Percentiles rank a stretch among this genome's conserved stretches.
phyloP scores from a whole-genome alignment of 2,888 invertebrate genomes.

The Ormyrus labotus region DNA sequence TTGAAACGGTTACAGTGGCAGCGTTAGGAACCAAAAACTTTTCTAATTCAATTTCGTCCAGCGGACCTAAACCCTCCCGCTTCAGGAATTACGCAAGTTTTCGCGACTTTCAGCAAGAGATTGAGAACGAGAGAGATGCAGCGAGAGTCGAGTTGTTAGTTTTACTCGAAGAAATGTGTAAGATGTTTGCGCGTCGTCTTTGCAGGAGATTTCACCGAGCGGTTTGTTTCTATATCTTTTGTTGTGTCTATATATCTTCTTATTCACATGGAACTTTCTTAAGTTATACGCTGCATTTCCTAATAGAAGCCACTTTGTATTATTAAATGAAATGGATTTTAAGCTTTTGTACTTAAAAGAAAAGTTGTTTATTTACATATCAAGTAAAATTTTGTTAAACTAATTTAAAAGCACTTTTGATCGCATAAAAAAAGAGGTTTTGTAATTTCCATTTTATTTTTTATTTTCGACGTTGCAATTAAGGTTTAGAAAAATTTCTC shows the following conservation, averaged over 20 bases:
- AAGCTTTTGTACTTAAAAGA: no score
- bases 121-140: background rate
- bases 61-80: slow-evolving; percentile 42
- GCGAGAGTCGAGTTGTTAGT: slow-evolving; percentile 22
- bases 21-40: slow-evolving; percentile 53
- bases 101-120: slow-evolving; percentile 41
- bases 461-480: no score
- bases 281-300: slow-evolving; percentile 27
- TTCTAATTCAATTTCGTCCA: slow-evolving; percentile 55
- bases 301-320: no score
- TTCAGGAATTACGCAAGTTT: slow-evolving; percentile 52
- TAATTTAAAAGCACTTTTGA: no score
- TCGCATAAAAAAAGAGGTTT: no score
- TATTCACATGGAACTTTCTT: slow-evolving; percentile 16
- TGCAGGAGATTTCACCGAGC: slow-evolving; percentile 41
- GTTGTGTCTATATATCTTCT: slow-evolving; percentile 9
- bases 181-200: slow-evolving; percentile 54
- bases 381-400: no score
- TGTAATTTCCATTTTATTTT: no score
- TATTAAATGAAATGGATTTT: no score
- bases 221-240: background rate
- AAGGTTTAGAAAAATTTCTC: no score
- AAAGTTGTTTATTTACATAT: no score
- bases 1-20: slow-evolving; percentile 11
- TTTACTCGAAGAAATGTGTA: slow-evolving; percentile 47